Base-by-base conservation (phyloP, 2,888 invertebrate genomes). In the Acheta domesticus region DNA sequence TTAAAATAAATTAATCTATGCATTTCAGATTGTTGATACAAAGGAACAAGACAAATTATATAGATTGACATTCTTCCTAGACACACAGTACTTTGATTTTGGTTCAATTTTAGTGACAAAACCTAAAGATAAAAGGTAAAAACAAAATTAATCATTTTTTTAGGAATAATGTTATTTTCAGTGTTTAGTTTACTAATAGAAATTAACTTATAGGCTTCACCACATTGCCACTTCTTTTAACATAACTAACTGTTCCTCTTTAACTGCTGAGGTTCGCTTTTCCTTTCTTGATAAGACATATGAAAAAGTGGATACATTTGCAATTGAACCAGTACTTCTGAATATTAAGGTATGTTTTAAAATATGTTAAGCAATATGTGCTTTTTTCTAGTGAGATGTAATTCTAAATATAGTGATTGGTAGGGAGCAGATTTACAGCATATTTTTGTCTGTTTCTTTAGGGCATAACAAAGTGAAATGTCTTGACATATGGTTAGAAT, bases 51-150 rank as follows among this genome's bases (percentile, higher is more conserved):
- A 82, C 20, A 82, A 84, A 11, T 49, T 81, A 2, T 83, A 84
- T 73, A 82, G 82, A 5, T 84, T 85, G 0, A 82, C 83, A 2
- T 86, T 83, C 75, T 84, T 84, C 77, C 49, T 83, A n/a, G 84
- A 86, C 19, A 81, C 76, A 21, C 75, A 79, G 20, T 80, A 80
- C 12, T 85, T 83, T 49, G 85, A 86, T 79, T 86, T 86, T 77
- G 86, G 86, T 62, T 81, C 83, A 19, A 79, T 85, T 23, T 48
- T 85, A 12, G 75, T 83, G n/a, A 79, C 82, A 1, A 82, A 81
- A 75, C 82, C 36, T 36, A 80, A 83, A 12, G 83, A 83, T 8
- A 83, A 83, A 77, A 84, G 82, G 85, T 85, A 77, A 20, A 78
- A 8, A 76, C 21, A 76, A 21, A n/a, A 11, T 19, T 48, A 20